phyloP scores from a whole-genome alignment of 2,113 vertebrate genomes.

The Motacilla tschutschensis region DNA sequence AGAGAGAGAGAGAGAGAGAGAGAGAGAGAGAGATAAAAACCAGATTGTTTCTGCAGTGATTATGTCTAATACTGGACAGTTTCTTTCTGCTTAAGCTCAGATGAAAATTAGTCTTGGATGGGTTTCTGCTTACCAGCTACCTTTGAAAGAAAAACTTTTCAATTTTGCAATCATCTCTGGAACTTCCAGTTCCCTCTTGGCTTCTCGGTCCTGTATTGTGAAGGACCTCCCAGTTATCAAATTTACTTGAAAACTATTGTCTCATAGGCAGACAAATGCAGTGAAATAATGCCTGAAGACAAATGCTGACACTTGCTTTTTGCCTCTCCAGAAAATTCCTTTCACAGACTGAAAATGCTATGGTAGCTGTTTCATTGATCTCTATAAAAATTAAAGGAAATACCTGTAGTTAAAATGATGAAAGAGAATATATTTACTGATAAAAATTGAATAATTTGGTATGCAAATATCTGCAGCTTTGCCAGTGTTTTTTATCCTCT shows the following conservation, averaged over 20 bases:
- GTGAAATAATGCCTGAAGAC: background rate
- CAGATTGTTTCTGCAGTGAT: background rate
- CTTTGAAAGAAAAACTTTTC: background rate
- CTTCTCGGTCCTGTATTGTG: background rate
- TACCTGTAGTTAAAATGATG: background rate
- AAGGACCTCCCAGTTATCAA: background rate
- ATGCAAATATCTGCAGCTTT: background rate
- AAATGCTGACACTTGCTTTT: background rate
- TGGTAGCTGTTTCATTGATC: background rate
- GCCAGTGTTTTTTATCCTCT: background rate
- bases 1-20: background rate
- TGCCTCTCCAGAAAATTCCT: background rate
- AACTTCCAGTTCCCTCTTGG: background rate
- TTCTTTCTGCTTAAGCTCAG: background rate
- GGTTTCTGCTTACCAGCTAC: background rate
- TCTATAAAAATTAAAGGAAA: background rate
- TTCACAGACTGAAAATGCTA: background rate
- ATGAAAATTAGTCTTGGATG: background rate
- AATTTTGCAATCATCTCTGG: background rate
- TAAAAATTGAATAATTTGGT: background rate
- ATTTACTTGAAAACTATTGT: background rate
- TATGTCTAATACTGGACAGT: background rate
- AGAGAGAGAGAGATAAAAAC: background rate
- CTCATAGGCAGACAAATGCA: background rate
- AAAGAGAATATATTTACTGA: background rate